Evolutionary conservation across 2,113 vertebrate genomes (phyloP).

Genomic region (Symphodus melops): DNA sequence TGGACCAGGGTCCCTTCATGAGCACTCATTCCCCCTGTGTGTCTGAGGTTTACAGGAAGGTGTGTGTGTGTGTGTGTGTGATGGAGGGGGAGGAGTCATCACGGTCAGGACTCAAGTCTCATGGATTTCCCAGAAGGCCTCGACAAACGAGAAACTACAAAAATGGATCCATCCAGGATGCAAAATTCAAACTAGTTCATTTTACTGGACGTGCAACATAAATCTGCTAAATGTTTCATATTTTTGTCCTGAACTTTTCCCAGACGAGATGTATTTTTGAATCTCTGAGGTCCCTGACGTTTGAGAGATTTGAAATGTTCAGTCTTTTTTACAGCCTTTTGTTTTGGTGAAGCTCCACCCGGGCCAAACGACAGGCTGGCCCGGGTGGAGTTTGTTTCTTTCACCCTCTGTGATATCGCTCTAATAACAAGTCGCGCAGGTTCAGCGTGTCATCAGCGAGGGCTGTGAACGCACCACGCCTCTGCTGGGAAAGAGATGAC

Average conservation of each 20-base stretch:
- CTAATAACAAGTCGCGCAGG: slow-evolving; percentile 56
- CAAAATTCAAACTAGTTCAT: no score
- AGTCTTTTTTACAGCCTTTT: background rate
- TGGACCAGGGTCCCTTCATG: background rate
- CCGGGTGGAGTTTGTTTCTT: slow-evolving; percentile 36
- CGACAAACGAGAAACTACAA: no score
- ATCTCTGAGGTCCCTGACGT: background rate
- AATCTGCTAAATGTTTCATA: no score
- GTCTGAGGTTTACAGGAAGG: background rate
- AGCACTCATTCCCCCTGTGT: slow-evolving; percentile 21
- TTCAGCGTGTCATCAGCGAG: slow-evolving; percentile 60
- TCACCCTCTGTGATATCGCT: slow-evolving; percentile 36
- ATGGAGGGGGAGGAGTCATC: slow-evolving; percentile 16
- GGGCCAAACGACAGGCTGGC: slow-evolving; percentile 52
- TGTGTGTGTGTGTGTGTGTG: slow-evolving; percentile 1
- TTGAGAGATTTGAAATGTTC: background rate
- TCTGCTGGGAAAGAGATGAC: background rate
- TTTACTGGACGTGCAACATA: no score
- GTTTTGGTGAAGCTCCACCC: slow-evolving; percentile 32
- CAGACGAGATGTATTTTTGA: no score
- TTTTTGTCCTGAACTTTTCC: no score
- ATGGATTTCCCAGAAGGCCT: slow-evolving; percentile 36
- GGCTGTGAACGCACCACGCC: slow-evolving; percentile 27
- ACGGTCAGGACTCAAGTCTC: slow-evolving; percentile 14
- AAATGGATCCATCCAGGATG: no score